Evolutionary conservation across 2,888 invertebrate species (phyloP), one percentile per base, ranked within the genome.

Genomic region (Heliconius ethilla): DNA sequence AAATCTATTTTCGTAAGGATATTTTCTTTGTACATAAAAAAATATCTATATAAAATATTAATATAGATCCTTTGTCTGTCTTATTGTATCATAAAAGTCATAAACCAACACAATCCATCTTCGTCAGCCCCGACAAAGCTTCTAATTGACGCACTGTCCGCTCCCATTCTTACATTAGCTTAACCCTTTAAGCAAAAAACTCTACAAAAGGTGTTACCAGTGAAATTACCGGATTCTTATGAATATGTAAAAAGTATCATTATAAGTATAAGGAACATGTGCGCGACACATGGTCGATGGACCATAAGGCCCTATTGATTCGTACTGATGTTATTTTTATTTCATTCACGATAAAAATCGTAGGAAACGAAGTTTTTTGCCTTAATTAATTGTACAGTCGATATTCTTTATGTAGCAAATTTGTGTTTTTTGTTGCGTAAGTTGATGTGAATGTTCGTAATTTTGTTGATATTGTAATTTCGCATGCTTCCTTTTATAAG

Each of bases 221-320:
- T 87, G 86, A 87, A 90, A 90, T 90, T 90, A 88, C 87, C 86
- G 86, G 88, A 89, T 89, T 88, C 87, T 89, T 90, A 90, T 88
- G 87, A 89, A 88, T 88, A 89, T 89, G 88, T 88, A 89, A 86
- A 86, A 83, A 82, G 83, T 87, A 87, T 87, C 85, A 89, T 89
- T 89, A 88, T 85, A 82, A 79, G 77, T 51, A 59, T 59, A 59
- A n/a, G n/a, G 55, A 88, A 83, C 92, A 92, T 92, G 87, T 92
- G 92, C 86, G 84, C 90, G 86, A 89, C 92, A 92, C 91, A 91
- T 92, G 92, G 88, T 81, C 89, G 86, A 87, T 89, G 89, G 88
- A 88, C 85, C 91, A 90, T 89, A 90, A 83, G 90, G 91, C 83
- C 80, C 84, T 89, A 89, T 90, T 89, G 88, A 87, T 88, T 86